phyloP scores from a whole-genome alignment of 2,888 invertebrate species.

The Epirrhoe tristata region DNA sequence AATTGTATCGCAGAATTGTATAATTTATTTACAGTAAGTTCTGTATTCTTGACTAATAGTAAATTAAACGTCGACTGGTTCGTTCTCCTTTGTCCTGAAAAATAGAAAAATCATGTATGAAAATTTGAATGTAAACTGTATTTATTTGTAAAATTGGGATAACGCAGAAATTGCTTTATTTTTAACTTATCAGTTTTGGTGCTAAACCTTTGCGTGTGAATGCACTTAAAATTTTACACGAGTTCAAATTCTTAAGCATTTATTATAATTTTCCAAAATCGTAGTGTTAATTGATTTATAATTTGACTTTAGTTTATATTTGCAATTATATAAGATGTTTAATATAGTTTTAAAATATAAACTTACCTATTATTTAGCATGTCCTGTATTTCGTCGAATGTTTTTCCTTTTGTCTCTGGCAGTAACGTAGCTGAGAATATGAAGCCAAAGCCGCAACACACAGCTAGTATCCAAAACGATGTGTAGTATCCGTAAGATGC shows the following conservation, averaged over 20 bases:
- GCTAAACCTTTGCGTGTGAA: constrained; percentile 2
- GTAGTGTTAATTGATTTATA: constrained; percentile 23
- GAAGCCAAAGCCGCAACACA: constrained; percentile 86
- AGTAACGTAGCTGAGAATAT: constrained; percentile 86
- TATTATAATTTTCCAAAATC: constrained; percentile 21
- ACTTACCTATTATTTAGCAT: constrained; percentile 71
- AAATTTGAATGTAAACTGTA: background rate
- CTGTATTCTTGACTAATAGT: constrained; percentile 20
- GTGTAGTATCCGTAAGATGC: constrained; percentile 86
- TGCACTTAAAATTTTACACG: constrained; percentile 1
- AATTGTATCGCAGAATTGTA: constrained; percentile 22
- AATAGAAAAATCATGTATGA: constrained; percentile 6
- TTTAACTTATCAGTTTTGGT: constrained; percentile 11
- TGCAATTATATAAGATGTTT: constrained; percentile 28
- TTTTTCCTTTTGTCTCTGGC: constrained; percentile 90
- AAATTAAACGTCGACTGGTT: constrained; percentile 56
- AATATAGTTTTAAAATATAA: constrained; percentile 31
- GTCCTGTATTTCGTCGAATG: constrained; percentile 88
- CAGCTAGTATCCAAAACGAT: constrained; percentile 87
- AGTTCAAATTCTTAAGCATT: constrained; percentile 13
- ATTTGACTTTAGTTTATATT: constrained; percentile 24
- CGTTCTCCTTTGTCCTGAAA: constrained; percentile 59
- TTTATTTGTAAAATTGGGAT: background rate
- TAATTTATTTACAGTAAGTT: constrained; percentile 34
- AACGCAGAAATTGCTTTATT: background rate